These are phyloP conservation scores for Agrochola circellaris DNA, from an alignment of 2,888 invertebrate genomes.

Conservation along the genomic window DNA sequence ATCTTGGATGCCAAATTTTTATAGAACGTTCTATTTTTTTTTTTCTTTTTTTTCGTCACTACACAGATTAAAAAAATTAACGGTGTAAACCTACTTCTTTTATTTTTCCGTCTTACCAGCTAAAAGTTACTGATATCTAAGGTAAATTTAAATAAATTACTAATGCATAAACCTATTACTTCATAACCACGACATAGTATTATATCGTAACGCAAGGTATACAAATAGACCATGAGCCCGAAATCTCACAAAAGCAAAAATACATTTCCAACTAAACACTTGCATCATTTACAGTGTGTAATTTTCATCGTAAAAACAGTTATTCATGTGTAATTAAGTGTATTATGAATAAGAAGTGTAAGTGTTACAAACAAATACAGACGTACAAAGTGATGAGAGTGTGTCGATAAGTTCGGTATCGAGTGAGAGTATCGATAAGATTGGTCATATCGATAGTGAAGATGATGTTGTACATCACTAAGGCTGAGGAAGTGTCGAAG, in stretches of 20 bases:
- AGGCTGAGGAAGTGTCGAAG: conserved; percentile 82
- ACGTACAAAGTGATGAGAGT: conserved; percentile 56
- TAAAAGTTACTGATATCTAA: not conserved
- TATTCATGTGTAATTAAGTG: conserved; percentile 43
- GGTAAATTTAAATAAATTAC: not conserved
- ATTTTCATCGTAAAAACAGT: conserved; percentile 35
- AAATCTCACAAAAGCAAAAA: conserved; percentile 39
- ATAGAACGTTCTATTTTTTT: too few relatives aligned
- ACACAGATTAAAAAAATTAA: too few relatives aligned
- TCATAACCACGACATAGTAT: not conserved
- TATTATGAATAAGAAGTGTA: conserved; percentile 48
- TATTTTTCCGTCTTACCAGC: too few relatives aligned
- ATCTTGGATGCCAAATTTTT: too few relatives aligned
- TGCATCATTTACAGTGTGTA: conserved; percentile 52
- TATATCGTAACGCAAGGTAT: not conserved
- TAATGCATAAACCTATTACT: not conserved
- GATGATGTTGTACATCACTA: conserved; percentile 88
- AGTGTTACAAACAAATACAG: conserved; percentile 32
- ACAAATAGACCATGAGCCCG: conserved; percentile 23
- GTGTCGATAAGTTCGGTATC: conserved; percentile 61
- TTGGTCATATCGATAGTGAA: conserved; percentile 61
- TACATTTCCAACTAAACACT: conserved; percentile 8
- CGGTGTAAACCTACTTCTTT: too few relatives aligned
- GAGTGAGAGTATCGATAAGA: conserved; percentile 63
- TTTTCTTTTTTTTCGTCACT: too few relatives aligned